Conservation (phyloP, 2,113 vertebrate genomes). For the Quiscalus mexicanus region DNA sequence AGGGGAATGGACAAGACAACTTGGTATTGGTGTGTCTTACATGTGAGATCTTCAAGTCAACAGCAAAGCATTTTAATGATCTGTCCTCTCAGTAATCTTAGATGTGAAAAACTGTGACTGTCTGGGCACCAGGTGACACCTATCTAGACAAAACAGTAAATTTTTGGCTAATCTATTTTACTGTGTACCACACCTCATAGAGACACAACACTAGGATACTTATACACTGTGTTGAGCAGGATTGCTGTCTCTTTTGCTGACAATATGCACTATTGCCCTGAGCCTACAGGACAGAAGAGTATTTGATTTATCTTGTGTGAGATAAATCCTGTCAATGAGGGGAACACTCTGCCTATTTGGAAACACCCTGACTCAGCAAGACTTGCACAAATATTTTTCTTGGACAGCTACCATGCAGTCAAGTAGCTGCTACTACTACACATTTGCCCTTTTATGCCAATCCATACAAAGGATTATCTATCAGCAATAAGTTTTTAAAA, state of each 20-base stretch:
- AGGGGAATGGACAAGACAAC: neutral
- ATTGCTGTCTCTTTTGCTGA: neutral
- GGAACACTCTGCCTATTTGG: neutral
- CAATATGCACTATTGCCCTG: fast-evolving
- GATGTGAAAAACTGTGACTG: neutral
- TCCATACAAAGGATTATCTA: slow-evolving; percentile 19
- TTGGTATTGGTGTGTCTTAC: neutral
- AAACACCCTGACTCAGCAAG: slow-evolving; percentile 53
- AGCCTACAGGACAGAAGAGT: neutral
- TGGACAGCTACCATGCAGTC: slow-evolving; percentile 8
- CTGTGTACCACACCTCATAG: neutral
- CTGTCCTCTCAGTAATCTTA: neutral
- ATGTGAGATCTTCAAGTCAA: neutral
- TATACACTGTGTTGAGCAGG: neutral
- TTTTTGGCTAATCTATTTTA: neutral
- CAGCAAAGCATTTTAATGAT: neutral
- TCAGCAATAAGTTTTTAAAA: slow-evolving; percentile 17
- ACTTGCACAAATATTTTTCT: slow-evolving; percentile 50
- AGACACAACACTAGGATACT: neutral
- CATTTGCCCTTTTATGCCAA: slow-evolving; percentile 10
- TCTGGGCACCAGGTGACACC: neutral
- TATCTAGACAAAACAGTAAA: neutral
- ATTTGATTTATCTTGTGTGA: neutral
- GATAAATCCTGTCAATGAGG: slow-evolving; percentile 18
- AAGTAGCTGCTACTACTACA: slow-evolving; percentile 41